Percentiles rank a stretch among this genome's conserved stretches.
Evolutionary conservation across 2,888 invertebrate species (phyloP).

Genomic region (Leistus spinibarbis): DNA sequence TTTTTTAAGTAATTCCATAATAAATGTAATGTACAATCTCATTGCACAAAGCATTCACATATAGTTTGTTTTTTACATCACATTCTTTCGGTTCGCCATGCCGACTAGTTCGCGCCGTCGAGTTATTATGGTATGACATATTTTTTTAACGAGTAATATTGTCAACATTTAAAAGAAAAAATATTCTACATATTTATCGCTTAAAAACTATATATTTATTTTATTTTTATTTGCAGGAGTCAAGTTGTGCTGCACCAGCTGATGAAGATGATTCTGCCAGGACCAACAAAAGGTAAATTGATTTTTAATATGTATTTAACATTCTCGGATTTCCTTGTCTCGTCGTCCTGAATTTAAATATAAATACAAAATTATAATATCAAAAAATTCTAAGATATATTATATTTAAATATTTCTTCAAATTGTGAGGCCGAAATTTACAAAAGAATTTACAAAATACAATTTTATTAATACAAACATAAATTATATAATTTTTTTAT

Average conservation of each 20-base stretch:
- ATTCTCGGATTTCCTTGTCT: no score
- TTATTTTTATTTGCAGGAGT: conserved; percentile 57
- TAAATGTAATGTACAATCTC: not conserved
- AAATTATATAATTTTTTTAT: no score
- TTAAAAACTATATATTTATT: no score
- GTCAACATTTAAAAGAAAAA: not conserved
- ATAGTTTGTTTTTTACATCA: not conserved
- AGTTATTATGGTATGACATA: not conserved
- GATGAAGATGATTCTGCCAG: conserved; percentile 62
- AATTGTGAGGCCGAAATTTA: no score
- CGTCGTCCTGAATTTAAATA: no score
- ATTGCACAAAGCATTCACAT: not conserved
- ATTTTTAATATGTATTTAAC: not conserved
- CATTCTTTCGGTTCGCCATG: not conserved
- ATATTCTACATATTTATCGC: not conserved
- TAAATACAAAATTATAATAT: no score
- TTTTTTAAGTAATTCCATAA: not conserved
- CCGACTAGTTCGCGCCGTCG: not conserved
- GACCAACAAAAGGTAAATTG: conserved; percentile 50
- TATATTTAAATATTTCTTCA: no score
- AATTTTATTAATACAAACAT: no score
- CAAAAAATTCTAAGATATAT: no score
- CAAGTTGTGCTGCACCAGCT: conserved; percentile 59
- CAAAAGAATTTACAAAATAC: no score
- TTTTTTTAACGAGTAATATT: conserved; percentile 3